Evolutionary conservation across 1,140 invertebrate species (phyloP).

Genomic region (Drosophila albomicans): DNA sequence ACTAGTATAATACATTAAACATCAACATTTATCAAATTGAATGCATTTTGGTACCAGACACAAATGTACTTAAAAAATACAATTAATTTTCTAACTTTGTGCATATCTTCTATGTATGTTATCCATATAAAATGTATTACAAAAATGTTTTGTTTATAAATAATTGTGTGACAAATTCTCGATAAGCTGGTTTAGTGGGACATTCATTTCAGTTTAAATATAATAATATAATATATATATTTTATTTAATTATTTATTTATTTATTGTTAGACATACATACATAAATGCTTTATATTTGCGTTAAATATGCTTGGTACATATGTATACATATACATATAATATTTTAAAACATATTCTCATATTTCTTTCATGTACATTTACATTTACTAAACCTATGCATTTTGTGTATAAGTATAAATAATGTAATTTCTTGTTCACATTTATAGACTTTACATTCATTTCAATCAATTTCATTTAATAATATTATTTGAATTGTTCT

Average conservation of each 20-base stretch:
- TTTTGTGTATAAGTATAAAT: slow-evolving; percentile 45
- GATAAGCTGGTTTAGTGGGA: slow-evolving; percentile 59
- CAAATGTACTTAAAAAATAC: slow-evolving; percentile 68
- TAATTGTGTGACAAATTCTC: slow-evolving; percentile 55
- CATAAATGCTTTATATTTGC: slow-evolving; percentile 69
- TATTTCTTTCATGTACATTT: slow-evolving; percentile 2
- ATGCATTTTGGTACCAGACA: slow-evolving; percentile 75
- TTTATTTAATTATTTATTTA: slow-evolving; percentile 20
- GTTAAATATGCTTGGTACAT: slow-evolving; percentile 45
- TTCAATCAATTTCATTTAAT: slow-evolving; percentile 27
- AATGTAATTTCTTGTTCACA: slow-evolving; percentile 52
- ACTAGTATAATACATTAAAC: slow-evolving; percentile 41
- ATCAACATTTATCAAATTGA: slow-evolving; percentile 73
- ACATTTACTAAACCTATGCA: slow-evolving; percentile 44
- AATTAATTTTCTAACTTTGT: slow-evolving; percentile 49
- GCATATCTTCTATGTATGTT: slow-evolving; percentile 36
- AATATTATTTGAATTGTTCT: slow-evolving; percentile 65
- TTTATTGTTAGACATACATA: slow-evolving; percentile 47
- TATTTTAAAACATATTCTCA: slow-evolving; percentile 36
- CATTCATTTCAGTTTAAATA: slow-evolving; percentile 40
- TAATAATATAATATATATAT: slow-evolving; percentile 23
- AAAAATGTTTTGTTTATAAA: slow-evolving; percentile 68
- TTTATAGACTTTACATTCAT: slow-evolving; percentile 46
- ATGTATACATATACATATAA: slow-evolving; percentile 17
- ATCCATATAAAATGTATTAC: slow-evolving; percentile 68